Base-by-base conservation (phyloP, 2,888 invertebrate genomes). In the Diplazon laetatorius region DNA sequence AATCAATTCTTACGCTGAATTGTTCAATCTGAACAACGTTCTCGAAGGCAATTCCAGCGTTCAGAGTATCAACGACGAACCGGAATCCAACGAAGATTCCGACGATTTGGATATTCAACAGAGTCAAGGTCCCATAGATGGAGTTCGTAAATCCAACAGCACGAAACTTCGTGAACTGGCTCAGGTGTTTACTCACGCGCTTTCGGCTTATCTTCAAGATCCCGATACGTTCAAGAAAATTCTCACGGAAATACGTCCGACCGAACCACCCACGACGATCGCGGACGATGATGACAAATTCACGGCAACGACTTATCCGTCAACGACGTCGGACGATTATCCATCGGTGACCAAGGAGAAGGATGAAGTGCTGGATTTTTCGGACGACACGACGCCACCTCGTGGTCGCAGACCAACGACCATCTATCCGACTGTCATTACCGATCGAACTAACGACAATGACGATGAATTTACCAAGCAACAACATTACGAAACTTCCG, bases 161-260 rank as follows among this genome's bases (percentile, higher is more conserved):
- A 89, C 91, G 0, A 92, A 91, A 68, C 83, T 96, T 0, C 93
- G 96, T 65, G 95, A 96, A 89, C 90, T 97, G 3, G 97, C 97
- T 0, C 95, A 96, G 90, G 95, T 97, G 2, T 97, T 97, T 85
- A 96, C 96, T 0, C 94, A 96, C 86, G 97, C 96, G 0, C 90
- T 97, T 14, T 95, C 96, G 0, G 96, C 95, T 0, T 97, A 97
- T 83, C 92, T 97, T 3, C 95, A 96, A 89, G 95, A 97, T 89
- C 97, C 97, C 0, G 94, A 95, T n/a, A 94, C 94, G 66, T 97
- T 97, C 85, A 94, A 95, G 82, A 95, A 94, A 86, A 95, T 95
- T 18, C 89, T 97, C 18, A 94, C 95, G 6, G 95, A 95, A 82
- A 95, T 96, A 0, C 92, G 96, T 85, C 97, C 97, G 0, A 96